A percentile compares a stretch with the other conserved stretches of the same genome.
These are phyloP conservation scores for Leucoraja ocellata DNA, from an alignment of 2,797 vertebrate genomes.

Conservation along the genomic window DNA sequence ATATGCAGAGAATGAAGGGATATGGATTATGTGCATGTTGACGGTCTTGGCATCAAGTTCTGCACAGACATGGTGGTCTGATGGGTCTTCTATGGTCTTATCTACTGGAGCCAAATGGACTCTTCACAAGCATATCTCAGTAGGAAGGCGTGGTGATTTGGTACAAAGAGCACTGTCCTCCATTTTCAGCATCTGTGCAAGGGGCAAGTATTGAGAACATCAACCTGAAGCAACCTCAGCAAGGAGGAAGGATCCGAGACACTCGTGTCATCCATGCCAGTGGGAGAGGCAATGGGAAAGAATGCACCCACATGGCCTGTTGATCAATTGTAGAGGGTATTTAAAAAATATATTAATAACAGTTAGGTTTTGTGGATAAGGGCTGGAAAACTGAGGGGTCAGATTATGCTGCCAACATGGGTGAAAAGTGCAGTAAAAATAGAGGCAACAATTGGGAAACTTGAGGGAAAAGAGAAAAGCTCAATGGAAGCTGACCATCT, in stretches of 20 bases:
- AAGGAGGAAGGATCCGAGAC: not conserved
- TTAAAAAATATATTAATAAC: too few relatives aligned
- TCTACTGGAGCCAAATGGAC: not conserved
- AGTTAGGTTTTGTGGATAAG: not conserved
- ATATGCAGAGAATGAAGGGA: too few relatives aligned
- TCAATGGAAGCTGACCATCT: not conserved
- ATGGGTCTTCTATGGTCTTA: too few relatives aligned
- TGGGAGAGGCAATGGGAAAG: not conserved
- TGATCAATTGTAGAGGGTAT: conserved; percentile 1
- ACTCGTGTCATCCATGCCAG: not conserved
- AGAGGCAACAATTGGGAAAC: too few relatives aligned
- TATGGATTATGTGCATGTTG: too few relatives aligned
- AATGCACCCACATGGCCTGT: not conserved
- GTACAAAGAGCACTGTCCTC: not conserved
- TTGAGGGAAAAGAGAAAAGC: not conserved
- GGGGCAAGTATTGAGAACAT: not conserved
- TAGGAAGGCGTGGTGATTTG: too few relatives aligned
- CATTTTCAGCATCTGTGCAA: not conserved
- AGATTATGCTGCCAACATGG: not conserved
- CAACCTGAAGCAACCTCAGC: not conserved
- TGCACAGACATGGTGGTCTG: too few relatives aligned
- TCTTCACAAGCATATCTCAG: not conserved
- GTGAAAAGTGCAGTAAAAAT: not conserved
- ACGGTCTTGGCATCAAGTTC: too few relatives aligned
- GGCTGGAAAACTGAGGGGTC: too few relatives aligned